Evolutionary conservation across 2,888 invertebrate species (phyloP), one percentile per base, ranked within the genome.

Genomic region (Rhimphoctona megacephalus): DNA sequence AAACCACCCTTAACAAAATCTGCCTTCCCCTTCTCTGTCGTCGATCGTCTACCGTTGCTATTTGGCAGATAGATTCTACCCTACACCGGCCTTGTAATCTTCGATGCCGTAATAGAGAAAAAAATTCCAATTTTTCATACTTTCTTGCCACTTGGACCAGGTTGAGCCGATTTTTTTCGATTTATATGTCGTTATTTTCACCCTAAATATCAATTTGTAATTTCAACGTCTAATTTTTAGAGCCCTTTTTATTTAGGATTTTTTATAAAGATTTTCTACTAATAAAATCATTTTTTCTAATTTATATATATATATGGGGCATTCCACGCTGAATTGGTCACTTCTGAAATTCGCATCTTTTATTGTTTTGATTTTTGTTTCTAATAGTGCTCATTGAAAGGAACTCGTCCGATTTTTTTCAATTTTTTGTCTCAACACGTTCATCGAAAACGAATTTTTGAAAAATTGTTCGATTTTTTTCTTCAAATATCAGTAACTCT

Each of bases 1-100:
- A 89, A 88, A 89, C 89, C 87, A 90, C 91, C 91, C 91, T 89
- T 87, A 90, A 90, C 90, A 88, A 89, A 92, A 92, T 90, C 89
- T 87, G 39, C 52, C 81, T 57, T 69, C 67, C 25, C 67, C 54
- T 79, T 54, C 78, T 46, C 81, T 52, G 49, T 49, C 77, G 72
- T 69, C 46, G 52, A 67, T 69, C 30, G 54, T 52, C 46, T 74
- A 36, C 49, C 74, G 66, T 73, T 70, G 66, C 74, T 82, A 76
- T 82, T 77, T 61, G 70, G 61, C 33, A 72, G 33, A 64, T 81
- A 54, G 33, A 77, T 77, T 81, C 49, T 77, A 73, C 33, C 67
- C 46, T 70, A 72, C 61, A 61, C 70, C 72, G 54, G 54, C 76
- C 66, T 89, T 61, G 30, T 90, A 88, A 90, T 91, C 90, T 91